Evolutionary conservation across 2,113 vertebrate genomes (phyloP).

Genomic region (Balaeniceps rex): DNA sequence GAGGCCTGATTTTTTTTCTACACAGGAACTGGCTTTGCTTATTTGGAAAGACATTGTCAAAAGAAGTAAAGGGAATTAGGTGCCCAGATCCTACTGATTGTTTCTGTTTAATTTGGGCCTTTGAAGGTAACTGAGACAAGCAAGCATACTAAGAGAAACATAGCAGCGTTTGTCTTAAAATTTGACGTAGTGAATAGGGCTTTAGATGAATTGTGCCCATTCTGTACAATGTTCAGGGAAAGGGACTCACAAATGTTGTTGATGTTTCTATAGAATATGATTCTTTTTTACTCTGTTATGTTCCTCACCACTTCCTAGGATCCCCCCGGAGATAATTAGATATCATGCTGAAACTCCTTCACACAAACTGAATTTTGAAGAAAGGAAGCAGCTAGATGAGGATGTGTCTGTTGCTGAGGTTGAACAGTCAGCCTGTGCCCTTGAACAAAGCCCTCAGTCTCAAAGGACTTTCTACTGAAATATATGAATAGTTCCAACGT

Average conservation of each 20-base stretch:
- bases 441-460: neutral
- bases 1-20: neutral
- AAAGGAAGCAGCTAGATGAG: conserved; percentile 37
- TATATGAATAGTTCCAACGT: neutral
- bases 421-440: conserved; percentile 42
- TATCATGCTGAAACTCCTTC: conserved; percentile 29
- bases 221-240: neutral
- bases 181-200: neutral
- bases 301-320: conserved; percentile 34
- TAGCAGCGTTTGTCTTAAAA: neutral
- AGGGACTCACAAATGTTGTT: neutral
- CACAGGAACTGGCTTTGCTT: neutral
- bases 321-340: conserved; percentile 35
- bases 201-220: neutral
- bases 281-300: neutral
- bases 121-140: neutral
- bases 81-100: neutral
- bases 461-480: conserved; percentile 20
- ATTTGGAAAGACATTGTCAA: neutral
- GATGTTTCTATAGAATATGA: neutral
- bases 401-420: conserved; percentile 18
- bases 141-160: neutral
- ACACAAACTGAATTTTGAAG: conserved; percentile 44
- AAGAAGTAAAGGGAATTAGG: neutral
- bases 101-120: neutral